These are phyloP conservation scores for Leucoraja ocellata DNA, from an alignment of 2,797 vertebrate species.

Conservation along the genomic window DNA sequence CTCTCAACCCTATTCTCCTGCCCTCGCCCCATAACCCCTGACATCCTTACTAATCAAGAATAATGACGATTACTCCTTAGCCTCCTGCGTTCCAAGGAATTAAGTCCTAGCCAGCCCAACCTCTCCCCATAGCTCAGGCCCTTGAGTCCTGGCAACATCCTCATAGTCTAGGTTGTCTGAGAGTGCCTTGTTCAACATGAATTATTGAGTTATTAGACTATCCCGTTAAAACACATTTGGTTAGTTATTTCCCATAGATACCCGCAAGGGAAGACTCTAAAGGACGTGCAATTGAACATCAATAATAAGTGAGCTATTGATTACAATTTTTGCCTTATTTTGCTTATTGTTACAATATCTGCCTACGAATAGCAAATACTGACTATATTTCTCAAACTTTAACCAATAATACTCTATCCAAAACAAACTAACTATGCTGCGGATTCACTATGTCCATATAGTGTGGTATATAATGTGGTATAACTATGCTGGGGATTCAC, in stretches of 20 bases:
- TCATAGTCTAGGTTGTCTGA: no score
- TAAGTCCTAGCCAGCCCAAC: no score
- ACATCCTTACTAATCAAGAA: no score
- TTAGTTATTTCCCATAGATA: neutral
- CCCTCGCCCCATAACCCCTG: neutral
- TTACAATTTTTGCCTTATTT: neutral
- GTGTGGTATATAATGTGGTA: no score
- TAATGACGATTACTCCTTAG: no score
- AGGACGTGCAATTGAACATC: neutral
- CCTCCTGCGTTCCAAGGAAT: no score
- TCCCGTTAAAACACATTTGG: neutral
- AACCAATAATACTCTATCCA: neutral
- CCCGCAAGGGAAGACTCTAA: neutral
- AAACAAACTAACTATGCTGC: neutral
- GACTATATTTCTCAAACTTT: neutral
- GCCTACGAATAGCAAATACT: neutral
- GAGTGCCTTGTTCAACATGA: neutral
- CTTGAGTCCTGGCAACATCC: no score
- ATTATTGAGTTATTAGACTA: neutral
- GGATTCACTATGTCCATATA: neutral
- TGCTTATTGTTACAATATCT: neutral
- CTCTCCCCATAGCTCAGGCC: no score
- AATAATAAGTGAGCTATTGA: neutral
- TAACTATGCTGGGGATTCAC: neutral
- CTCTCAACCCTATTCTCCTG: neutral